Evolutionary conservation across 1,140 invertebrate species (phyloP).

Genomic region (Drosophila aff.): DNA sequence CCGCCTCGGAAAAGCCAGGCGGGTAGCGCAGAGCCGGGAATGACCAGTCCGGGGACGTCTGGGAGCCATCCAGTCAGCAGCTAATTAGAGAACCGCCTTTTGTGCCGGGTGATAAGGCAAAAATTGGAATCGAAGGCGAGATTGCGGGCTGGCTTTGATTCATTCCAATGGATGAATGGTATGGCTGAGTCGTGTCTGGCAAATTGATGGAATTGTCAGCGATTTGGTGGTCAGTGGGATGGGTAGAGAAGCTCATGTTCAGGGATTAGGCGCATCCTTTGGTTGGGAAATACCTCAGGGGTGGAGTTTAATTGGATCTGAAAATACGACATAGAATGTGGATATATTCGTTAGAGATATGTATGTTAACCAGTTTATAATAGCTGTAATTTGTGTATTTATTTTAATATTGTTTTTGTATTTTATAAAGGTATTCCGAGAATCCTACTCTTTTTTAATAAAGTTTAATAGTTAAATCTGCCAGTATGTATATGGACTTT

Average conservation of each 20-base stretch:
- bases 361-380: too few relatives aligned
- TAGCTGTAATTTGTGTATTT: neutral
- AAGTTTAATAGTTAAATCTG: too few relatives aligned
- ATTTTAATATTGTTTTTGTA: neutral
- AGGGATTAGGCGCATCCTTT: neutral
- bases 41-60: constrained; percentile 28
- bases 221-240: constrained; percentile 17
- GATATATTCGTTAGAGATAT: too few relatives aligned
- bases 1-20: constrained; percentile 25
- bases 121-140: constrained; percentile 50
- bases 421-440: neutral
- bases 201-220: constrained; percentile 68
- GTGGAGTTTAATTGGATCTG: constrained; percentile 7
- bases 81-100: constrained; percentile 75
- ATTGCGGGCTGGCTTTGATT: constrained; percentile 44
- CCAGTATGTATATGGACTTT: too few relatives aligned
- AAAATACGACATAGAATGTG: neutral
- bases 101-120: constrained; percentile 58
- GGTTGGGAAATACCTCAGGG: neutral
- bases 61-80: constrained; percentile 48
- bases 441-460: too few relatives aligned
- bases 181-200: constrained; percentile 46
- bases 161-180: constrained; percentile 15
- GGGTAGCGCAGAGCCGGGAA: constrained; percentile 4
- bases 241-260: neutral